Conservation (phyloP, 2,113 vertebrate species). For the Neopipo cinnamomea region DNA sequence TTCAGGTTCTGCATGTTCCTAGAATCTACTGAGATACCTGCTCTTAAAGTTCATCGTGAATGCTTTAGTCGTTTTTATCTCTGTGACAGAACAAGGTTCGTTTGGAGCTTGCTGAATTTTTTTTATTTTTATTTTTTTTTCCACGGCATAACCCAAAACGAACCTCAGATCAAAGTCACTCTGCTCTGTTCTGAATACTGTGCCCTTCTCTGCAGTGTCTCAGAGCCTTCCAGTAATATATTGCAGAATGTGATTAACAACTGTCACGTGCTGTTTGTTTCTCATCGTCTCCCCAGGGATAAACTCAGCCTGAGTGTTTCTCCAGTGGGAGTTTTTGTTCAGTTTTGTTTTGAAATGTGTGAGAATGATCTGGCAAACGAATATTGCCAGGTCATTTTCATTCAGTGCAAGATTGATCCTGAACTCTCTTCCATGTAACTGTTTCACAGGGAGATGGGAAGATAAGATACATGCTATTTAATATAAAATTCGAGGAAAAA, state of each 20-base stretch:
- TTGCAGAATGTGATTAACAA: not conserved
- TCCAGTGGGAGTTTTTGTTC: not conserved
- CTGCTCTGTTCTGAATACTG: not conserved
- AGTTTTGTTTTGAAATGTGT: not conserved
- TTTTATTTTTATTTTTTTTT: not conserved
- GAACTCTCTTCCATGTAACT: not conserved
- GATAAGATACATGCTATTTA: not conserved
- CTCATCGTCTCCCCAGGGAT: constrained; percentile 30
- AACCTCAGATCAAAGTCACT: constrained; percentile 35
- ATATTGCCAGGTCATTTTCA: constrained; percentile 23
- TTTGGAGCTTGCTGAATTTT: not conserved
- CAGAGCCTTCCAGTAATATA: not conserved
- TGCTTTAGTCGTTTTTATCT: not conserved
- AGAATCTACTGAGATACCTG: not conserved
- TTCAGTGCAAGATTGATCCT: not conserved
- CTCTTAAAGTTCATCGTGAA: not conserved
- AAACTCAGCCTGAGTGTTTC: not conserved
- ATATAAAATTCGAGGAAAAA: not conserved
- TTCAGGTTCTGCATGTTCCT: not conserved
- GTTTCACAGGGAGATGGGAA: not conserved
- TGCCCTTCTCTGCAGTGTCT: not conserved
- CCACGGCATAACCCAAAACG: not conserved
- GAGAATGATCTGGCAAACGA: not conserved
- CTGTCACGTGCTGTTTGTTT: constrained; percentile 17
- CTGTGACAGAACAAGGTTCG: not conserved